Percentiles rank a stretch among this genome's conserved stretches.
Conservation (phyloP, 2,797 vertebrate genomes). For the Falco rusticolus region DNA sequence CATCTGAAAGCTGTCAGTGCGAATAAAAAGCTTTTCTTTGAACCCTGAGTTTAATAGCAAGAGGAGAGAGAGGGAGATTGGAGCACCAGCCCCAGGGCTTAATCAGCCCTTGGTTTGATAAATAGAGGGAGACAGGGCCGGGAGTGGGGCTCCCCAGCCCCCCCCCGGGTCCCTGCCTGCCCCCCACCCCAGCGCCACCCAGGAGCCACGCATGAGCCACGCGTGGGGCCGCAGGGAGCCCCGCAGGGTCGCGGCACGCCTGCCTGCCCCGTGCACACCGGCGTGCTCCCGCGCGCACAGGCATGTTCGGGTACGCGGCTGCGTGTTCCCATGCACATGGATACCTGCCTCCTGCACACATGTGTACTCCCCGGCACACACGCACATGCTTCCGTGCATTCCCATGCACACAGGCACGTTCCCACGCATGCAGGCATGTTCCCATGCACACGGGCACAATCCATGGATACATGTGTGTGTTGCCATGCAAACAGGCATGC, state of each 20-base stretch:
- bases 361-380: too few species aligned
- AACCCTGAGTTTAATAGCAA: slow-evolving; percentile 63
- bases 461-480: too few species aligned
- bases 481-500: too few species aligned
- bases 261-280: not conserved
- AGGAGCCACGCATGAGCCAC: not conserved
- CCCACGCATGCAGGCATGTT: not conserved
- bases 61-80: slow-evolving; percentile 57
- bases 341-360: not conserved
- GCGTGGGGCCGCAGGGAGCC: not conserved
- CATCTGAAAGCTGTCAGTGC: slow-evolving; percentile 79
- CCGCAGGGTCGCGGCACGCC: too few species aligned
- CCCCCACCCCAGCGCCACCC: not conserved
- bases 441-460: too few species aligned
- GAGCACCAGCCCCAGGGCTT: slow-evolving; percentile 70
- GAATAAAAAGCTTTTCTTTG: slow-evolving; percentile 76
- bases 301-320: too few species aligned
- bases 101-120: slow-evolving; percentile 66
- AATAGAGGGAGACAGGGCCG: slow-evolving; percentile 70
- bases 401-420: not conserved
- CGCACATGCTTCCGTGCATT: too few species aligned
- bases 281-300: too few species aligned
- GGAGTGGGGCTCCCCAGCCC: not conserved
- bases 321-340: too few species aligned
- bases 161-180: not conserved